Conservation (phyloP, 2,113 vertebrate species). For the Pollachius pollachius region DNA sequence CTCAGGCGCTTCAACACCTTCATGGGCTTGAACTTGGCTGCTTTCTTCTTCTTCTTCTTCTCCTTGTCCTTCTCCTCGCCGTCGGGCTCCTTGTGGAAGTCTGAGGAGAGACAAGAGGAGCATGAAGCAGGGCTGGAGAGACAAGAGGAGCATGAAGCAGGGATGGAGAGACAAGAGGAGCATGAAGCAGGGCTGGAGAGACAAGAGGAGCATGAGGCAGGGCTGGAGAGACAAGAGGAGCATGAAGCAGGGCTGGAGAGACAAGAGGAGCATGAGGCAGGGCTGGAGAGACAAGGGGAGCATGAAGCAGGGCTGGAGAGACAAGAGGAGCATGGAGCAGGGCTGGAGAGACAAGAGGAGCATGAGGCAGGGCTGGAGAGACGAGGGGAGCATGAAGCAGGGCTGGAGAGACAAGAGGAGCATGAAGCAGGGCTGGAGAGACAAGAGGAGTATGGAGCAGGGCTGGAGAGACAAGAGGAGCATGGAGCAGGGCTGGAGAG, state of each 20-base stretch:
- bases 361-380: background rate
- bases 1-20: conserved; percentile 91
- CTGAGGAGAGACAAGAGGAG: conserved; percentile 55
- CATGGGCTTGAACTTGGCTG: conserved; percentile 90
- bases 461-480: background rate
- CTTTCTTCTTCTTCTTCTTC: conserved; percentile 83
- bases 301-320: background rate
- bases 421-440: background rate
- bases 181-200: background rate
- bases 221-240: no score
- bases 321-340: no score
- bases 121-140: background rate
- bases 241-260: no score
- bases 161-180: background rate
- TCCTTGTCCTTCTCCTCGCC: conserved; percentile 71
- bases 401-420: no score
- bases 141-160: no score
- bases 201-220: background rate
- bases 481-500: background rate
- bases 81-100: conserved; percentile 86
- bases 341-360: no score
- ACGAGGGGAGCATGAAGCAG: background rate
- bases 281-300: background rate
- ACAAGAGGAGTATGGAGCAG: background rate
- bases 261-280: background rate